Evolutionary conservation across 2,797 vertebrate species (phyloP).

Genomic region (Rhinogobio ventralis): DNA sequence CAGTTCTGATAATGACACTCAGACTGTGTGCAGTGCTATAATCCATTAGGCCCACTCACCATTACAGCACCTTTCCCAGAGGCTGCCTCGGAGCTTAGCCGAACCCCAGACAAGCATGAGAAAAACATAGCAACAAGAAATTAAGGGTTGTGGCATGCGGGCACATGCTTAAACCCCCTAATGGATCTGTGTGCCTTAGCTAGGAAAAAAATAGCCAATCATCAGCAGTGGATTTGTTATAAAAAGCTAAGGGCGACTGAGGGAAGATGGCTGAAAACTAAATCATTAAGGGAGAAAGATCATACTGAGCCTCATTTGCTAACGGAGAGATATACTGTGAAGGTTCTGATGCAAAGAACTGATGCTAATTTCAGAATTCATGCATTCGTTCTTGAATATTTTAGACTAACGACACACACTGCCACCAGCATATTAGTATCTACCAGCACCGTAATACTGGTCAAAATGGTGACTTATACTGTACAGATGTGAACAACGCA

Average conservation of each 20-base stretch:
- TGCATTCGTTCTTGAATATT: neutral
- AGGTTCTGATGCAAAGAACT: slow-evolving; percentile 1
- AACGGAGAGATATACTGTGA: neutral
- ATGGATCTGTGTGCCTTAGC: slow-evolving; percentile 25
- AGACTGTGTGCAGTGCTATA: slow-evolving; percentile 58
- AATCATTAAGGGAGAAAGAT: slow-evolving; percentile 39
- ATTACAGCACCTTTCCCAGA: slow-evolving; percentile 37
- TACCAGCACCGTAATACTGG: neutral
- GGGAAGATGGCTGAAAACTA: neutral
- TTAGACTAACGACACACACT: neutral
- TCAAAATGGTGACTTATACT: slow-evolving; percentile 12
- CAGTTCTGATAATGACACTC: slow-evolving; percentile 64
- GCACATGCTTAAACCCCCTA: slow-evolving; percentile 41
- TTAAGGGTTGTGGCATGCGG: slow-evolving; percentile 38
- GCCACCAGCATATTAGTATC: neutral
- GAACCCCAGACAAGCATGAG: slow-evolving; percentile 39
- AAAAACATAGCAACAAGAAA: slow-evolving; percentile 47
- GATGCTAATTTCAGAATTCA: slow-evolving; percentile 25
- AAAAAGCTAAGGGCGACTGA: slow-evolving; percentile 15
- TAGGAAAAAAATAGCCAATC: neutral
- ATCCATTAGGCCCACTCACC: slow-evolving; percentile 64
- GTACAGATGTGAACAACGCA: neutral
- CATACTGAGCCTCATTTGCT: slow-evolving; percentile 28
- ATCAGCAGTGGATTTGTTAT: slow-evolving; percentile 31
- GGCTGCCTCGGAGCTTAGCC: slow-evolving; percentile 11